Percentiles rank a stretch among this genome's conserved stretches.
Evolutionary conservation across 2,888 invertebrate genomes (phyloP).

Genomic region (Allolobophora icterica): DNA sequence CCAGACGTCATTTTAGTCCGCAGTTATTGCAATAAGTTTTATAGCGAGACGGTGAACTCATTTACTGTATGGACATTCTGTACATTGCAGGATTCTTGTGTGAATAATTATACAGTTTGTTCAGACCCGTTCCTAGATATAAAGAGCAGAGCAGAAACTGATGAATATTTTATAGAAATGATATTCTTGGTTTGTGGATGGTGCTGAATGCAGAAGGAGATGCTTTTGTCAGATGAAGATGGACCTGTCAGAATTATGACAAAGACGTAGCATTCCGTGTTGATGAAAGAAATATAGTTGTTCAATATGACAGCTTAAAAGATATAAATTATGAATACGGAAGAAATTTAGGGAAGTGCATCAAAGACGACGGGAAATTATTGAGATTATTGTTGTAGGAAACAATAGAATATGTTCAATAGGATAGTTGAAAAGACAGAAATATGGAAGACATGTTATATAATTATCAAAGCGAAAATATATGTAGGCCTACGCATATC

Average conservation of each 20-base stretch:
- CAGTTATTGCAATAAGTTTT: background rate
- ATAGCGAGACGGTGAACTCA: background rate
- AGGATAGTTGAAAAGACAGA: background rate
- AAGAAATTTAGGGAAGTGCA: background rate
- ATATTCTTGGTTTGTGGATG: background rate
- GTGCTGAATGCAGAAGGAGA: background rate
- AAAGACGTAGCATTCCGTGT: background rate
- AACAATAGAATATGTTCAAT: background rate
- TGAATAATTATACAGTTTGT: background rate
- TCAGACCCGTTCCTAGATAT: background rate
- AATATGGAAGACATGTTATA: too few relatives aligned
- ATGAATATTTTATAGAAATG: conserved; percentile 10
- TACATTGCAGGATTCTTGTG: background rate
- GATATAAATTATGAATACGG: background rate
- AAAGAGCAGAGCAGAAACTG: background rate
- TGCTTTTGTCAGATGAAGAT: background rate
- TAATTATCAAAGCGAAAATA: background rate
- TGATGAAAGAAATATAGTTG: background rate
- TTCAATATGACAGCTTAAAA: background rate
- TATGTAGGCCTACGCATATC: background rate
- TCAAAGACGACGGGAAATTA: background rate
- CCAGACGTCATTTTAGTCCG: background rate
- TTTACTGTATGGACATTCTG: background rate
- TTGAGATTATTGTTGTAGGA: background rate
- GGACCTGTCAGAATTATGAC: background rate